These are phyloP conservation scores for Anguilla obscura DNA, from an alignment of 2,797 vertebrate genomes.

Conservation along the genomic window DNA sequence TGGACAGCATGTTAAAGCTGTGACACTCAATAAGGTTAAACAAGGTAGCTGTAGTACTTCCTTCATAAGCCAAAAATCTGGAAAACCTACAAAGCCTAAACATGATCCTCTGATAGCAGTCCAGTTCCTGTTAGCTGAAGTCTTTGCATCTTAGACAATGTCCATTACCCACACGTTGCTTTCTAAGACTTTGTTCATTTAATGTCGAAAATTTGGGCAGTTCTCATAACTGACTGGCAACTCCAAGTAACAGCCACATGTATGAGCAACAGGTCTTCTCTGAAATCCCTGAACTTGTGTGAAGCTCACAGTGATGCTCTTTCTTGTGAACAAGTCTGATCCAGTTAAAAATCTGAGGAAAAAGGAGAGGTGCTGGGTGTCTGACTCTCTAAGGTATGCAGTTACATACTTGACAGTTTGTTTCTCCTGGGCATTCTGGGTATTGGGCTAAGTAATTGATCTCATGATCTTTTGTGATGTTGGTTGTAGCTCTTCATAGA, in stretches of 20 bases:
- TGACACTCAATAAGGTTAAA: conserved; percentile 7
- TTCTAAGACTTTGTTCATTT: conserved; percentile 39
- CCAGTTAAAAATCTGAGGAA: conserved; percentile 38
- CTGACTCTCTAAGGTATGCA: conserved; percentile 41
- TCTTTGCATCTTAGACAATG: conserved; percentile 27
- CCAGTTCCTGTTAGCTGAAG: not conserved
- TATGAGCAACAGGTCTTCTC: conserved; percentile 35
- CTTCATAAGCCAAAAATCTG: not conserved
- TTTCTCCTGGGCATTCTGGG: conserved; percentile 33
- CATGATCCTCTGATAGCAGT: not conserved
- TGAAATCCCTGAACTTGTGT: conserved; percentile 31
- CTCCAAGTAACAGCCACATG: conserved; percentile 38
- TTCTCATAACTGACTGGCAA: conserved; percentile 36
- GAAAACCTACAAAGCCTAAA: not conserved
- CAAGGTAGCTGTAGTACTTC: not conserved
- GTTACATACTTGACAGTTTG: conserved; percentile 31
- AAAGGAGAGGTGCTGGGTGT: conserved; percentile 32
- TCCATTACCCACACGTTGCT: conserved; percentile 41
- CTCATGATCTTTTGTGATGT: conserved; percentile 37
- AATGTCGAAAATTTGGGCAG: conserved; percentile 33
- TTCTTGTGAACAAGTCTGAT: conserved; percentile 37
- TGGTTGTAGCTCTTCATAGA: conserved; percentile 33
- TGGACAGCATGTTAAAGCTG: conserved; percentile 11
- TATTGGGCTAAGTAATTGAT: conserved; percentile 31
- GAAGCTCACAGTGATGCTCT: conserved; percentile 35